Base-by-base conservation (phyloP, 2,888 invertebrate species). In the Limnephilus rhombicus region DNA sequence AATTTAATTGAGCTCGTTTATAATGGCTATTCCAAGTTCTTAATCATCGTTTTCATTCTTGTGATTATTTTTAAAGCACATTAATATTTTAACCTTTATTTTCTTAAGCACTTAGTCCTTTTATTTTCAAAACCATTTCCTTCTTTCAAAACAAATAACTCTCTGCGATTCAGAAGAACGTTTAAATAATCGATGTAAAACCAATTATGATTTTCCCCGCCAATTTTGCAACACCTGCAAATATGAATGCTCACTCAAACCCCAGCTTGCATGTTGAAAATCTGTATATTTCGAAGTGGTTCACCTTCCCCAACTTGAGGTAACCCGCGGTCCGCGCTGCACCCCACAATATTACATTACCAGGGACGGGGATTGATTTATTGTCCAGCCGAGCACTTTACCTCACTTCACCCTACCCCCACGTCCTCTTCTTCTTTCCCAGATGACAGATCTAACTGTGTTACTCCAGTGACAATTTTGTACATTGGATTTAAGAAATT, bases 281-380 rank as follows among this genome's bases (percentile, higher is more conserved):
- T 83, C 82, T 83, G 34, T 83, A 83, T 34, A 83, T 34, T 83
- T 31, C 82, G 15, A 83, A 83, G 82, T 34, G 82, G 82, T 83
- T 83, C 82, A 83, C 82, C 82, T 37, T 83, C 34, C 34, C 31
- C 82, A 34, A 34, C 82, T 68, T 68, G 24, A 24, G n/a, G 68
- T 68, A 68, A 68, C 31, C 34, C 18, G 34, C 82, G 31, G 82
- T 83, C 82, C 34, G 29, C 82, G 82, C 82, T 83, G 82, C 82
- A 34, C 34, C 34, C 82, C 85, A 41, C 68, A 68, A 88, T 88
- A 88, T 88, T 88, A 88, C 29, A 49, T 53, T 29, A 34, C 53
- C 88, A 49, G 88, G 31, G 29, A 29, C 31, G 88, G 88, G 68
- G 88, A 49, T 68, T 88, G 88, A 88, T 88, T 88, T 88, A 88